Conservation (phyloP, 2,797 vertebrate species). For the Ciconia nigra region DNA sequence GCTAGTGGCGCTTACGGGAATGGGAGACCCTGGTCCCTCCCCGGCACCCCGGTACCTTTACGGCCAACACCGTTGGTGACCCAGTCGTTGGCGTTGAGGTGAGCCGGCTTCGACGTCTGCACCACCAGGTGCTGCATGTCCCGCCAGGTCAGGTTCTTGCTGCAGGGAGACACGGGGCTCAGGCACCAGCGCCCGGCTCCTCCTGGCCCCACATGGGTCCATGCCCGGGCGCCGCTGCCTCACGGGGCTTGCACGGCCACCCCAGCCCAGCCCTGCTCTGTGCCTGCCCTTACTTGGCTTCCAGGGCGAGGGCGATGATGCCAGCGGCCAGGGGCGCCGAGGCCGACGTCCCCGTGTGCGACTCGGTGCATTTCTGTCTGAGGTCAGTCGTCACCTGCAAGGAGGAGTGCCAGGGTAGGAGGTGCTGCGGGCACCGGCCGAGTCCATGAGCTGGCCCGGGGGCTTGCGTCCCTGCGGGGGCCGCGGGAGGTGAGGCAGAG, state of each 20-base stretch:
- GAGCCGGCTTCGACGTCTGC: constrained; percentile 86
- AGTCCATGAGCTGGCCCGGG: fast-evolving
- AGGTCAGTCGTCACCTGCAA: constrained; percentile 93
- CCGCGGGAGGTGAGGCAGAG: fast-evolving
- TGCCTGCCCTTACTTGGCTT: constrained; percentile 76
- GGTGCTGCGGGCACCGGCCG: neutral
- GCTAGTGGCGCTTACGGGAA: fast-evolving
- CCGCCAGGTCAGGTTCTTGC: constrained; percentile 96
- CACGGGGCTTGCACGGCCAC: fast-evolving
- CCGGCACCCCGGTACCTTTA: constrained; percentile 76
- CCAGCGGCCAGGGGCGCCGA: constrained; percentile 94
- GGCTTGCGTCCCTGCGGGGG: fast-evolving
- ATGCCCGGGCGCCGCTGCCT: fast-evolving
- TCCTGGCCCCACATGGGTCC: neutral
- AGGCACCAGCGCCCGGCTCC: neutral
- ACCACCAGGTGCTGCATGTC: constrained; percentile 99
- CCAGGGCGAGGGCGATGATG: constrained; percentile 95
- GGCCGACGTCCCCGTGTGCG: constrained; percentile 95
- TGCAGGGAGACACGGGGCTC: constrained; percentile 11
- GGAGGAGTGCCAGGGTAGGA: neutral
- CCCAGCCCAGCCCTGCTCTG: fast-evolving
- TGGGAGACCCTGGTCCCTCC: neutral
- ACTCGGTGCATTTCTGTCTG: constrained; percentile 94
- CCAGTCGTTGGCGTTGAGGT: constrained; percentile 92
- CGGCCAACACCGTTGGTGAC: constrained; percentile 91